phyloP scores from a whole-genome alignment of 2,888 invertebrate genomes.

The Ochropleura plecta region DNA sequence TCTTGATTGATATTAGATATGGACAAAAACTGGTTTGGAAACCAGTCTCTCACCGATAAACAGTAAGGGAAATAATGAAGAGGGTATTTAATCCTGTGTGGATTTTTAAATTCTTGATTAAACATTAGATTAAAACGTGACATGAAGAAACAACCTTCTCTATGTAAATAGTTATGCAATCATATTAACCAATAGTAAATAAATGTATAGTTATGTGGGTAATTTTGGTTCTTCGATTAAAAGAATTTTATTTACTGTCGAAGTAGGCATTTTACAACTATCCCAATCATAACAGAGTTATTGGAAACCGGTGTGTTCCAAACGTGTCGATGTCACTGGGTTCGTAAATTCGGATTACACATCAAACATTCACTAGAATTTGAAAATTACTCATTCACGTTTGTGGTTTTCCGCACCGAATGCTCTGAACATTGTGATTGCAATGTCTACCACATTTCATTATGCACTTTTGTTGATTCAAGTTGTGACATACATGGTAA shows the following conservation, averaged over 20 bases:
- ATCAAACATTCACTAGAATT: constrained; percentile 48
- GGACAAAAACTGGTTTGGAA: constrained; percentile 72
- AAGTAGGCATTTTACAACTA: constrained; percentile 13
- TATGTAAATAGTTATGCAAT: constrained; percentile 1
- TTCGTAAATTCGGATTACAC: constrained; percentile 34
- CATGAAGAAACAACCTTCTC: constrained; percentile 2
- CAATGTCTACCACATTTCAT: constrained; percentile 17
- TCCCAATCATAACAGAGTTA: constrained; percentile 1
- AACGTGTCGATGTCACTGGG: constrained; percentile 9
- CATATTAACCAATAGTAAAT: constrained; percentile 5
- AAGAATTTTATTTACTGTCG: neutral
- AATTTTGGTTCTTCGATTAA: neutral
- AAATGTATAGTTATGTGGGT: neutral
- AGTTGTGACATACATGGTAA: constrained; percentile 12
- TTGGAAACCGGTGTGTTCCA: constrained; percentile 8
- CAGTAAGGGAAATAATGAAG: constrained; percentile 63
- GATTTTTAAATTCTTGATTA: constrained; percentile 29
- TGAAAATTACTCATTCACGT: constrained; percentile 51
- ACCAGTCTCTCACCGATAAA: constrained; percentile 54
- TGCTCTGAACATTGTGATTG: constrained; percentile 35
- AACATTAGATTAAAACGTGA: constrained; percentile 1
- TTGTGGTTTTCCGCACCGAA: constrained; percentile 51
- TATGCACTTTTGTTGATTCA: constrained; percentile 3
- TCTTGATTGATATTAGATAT: constrained; percentile 76
- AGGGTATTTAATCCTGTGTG: constrained; percentile 68